Percentiles rank a stretch among this genome's conserved stretches.
These are phyloP conservation scores for Lagopus leucura DNA, from an alignment of 2,113 vertebrate species.

Conservation along the genomic window DNA sequence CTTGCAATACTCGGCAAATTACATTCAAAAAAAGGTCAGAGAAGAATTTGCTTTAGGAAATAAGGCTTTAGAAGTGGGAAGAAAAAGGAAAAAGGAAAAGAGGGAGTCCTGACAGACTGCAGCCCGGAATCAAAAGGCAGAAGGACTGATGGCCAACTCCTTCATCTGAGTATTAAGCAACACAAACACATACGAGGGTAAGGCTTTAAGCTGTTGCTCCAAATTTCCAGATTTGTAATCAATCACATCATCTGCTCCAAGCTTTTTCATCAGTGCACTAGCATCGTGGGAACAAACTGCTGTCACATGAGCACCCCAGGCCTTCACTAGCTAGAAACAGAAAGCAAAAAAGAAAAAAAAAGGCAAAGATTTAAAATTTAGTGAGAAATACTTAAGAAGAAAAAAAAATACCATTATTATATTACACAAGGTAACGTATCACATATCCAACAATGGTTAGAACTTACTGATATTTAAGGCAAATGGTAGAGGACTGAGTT, in stretches of 20 bases:
- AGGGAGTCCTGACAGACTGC: not conserved
- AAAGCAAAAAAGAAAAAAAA: not conserved
- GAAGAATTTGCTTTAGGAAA: conserved; percentile 2
- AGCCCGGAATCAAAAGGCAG: not conserved
- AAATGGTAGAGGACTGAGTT: not conserved
- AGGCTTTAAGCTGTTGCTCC: conserved; percentile 78
- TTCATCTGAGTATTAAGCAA: not conserved
- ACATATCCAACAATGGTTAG: not conserved
- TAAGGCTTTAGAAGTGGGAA: not conserved
- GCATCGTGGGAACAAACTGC: conserved; percentile 93
- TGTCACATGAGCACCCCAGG: conserved; percentile 93
- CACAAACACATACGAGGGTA: conserved; percentile 82
- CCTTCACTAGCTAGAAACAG: conserved; percentile 87
- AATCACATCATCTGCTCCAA: conserved; percentile 89
- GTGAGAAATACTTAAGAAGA: not conserved
- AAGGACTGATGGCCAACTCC: not conserved
- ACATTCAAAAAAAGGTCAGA: not conserved
- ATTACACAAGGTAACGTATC: not conserved
- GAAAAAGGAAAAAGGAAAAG: not conserved
- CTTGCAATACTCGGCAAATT: not conserved
- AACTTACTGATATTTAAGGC: not conserved
- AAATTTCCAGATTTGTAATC: conserved; percentile 88
- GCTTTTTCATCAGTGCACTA: conserved; percentile 80
- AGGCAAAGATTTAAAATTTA: not conserved
- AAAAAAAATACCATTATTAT: not conserved